phyloP scores from a whole-genome alignment of 1,140 invertebrate genomes.

The Papilio aristodemus region DNA sequence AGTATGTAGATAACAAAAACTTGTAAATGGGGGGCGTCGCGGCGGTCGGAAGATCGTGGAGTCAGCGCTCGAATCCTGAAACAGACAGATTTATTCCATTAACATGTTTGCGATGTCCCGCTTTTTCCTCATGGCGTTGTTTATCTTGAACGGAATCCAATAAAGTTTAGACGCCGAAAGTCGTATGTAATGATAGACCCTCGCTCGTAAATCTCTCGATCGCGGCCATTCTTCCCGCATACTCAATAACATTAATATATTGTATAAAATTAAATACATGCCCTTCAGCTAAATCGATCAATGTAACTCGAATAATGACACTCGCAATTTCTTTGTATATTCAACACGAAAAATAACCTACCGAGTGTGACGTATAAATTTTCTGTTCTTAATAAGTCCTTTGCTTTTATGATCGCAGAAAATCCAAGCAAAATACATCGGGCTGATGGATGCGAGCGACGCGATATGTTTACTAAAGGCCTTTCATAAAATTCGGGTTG shows the following conservation, averaged over 20 bases:
- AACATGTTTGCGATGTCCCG: slow-evolving; percentile 55
- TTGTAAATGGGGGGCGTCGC: slow-evolving; percentile 58
- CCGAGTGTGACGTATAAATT: slow-evolving; percentile 24
- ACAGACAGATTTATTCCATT: slow-evolving; percentile 70
- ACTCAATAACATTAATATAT: slow-evolving; percentile 23
- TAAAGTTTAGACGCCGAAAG: slow-evolving; percentile 34
- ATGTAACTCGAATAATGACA: not conserved
- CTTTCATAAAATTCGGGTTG: slow-evolving; percentile 52
- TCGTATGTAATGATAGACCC: slow-evolving; percentile 29
- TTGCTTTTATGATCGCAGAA: slow-evolving; percentile 35
- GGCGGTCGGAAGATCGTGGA: slow-evolving; percentile 34
- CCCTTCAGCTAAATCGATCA: slow-evolving; percentile 13
- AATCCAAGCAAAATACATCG: slow-evolving; percentile 41
- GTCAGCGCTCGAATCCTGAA: slow-evolving; percentile 46
- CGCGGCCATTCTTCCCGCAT: slow-evolving; percentile 12
- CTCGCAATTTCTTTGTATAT: slow-evolving; percentile 24
- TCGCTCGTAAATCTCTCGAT: slow-evolving; percentile 25
- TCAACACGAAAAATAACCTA: slow-evolving; percentile 13
- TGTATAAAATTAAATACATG: slow-evolving; percentile 31
- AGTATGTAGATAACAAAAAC: slow-evolving; percentile 64
- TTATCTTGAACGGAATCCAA: slow-evolving; percentile 51
- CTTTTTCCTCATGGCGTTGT: slow-evolving; percentile 54
- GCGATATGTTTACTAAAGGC: slow-evolving; percentile 52
- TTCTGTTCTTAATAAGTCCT: slow-evolving; percentile 33
- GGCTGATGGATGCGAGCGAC: slow-evolving; percentile 40